These are phyloP conservation scores for Parazoanthus darwini DNA, from an alignment of 92 coral and sea anemone genomes.

Conservation along the genomic window DNA sequence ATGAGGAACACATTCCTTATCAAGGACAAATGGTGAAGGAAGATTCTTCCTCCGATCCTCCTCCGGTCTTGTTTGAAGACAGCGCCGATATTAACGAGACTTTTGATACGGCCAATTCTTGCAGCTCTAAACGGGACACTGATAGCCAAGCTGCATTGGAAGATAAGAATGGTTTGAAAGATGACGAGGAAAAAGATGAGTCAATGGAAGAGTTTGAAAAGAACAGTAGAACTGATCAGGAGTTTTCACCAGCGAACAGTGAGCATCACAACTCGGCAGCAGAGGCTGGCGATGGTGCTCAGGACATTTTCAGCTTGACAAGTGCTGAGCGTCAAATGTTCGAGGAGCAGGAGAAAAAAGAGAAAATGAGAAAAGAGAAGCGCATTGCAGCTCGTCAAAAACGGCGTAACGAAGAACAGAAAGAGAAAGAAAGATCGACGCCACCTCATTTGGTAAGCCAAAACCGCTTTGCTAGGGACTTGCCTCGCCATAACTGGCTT, in stretches of 20 bases:
- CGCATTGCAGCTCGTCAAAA: slow-evolving; percentile 73
- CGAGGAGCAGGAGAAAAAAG: slow-evolving; percentile 71
- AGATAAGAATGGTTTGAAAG: background rate
- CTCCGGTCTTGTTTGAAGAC: slow-evolving; percentile 41
- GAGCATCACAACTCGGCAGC: slow-evolving; percentile 49
- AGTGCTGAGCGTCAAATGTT: slow-evolving; percentile 54
- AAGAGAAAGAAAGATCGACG: slow-evolving; percentile 81
- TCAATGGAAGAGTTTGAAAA: background rate
- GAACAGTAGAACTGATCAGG: slow-evolving; percentile 2
- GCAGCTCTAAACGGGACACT: background rate
- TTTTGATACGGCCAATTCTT: background rate
- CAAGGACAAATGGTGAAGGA: slow-evolving; percentile 35
- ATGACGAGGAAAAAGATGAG: slow-evolving; percentile 7
- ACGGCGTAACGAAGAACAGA: slow-evolving; percentile 72
- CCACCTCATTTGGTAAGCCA: slow-evolving; percentile 92
- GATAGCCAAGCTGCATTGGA: background rate
- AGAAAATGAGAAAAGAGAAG: slow-evolving; percentile 67
- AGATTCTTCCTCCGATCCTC: slow-evolving; percentile 39
- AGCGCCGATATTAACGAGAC: slow-evolving; percentile 32
- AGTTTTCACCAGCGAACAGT: slow-evolving; percentile 8
- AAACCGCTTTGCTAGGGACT: slow-evolving; percentile 94
- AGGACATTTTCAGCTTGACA: slow-evolving; percentile 65
- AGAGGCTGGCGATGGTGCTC: slow-evolving; percentile 71
- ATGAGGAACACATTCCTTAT: slow-evolving; percentile 14
- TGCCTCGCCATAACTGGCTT: slow-evolving; percentile 99